These are phyloP conservation scores for Metacarcinus magister DNA, from an alignment of 2,888 invertebrate species.

Conservation along the genomic window DNA sequence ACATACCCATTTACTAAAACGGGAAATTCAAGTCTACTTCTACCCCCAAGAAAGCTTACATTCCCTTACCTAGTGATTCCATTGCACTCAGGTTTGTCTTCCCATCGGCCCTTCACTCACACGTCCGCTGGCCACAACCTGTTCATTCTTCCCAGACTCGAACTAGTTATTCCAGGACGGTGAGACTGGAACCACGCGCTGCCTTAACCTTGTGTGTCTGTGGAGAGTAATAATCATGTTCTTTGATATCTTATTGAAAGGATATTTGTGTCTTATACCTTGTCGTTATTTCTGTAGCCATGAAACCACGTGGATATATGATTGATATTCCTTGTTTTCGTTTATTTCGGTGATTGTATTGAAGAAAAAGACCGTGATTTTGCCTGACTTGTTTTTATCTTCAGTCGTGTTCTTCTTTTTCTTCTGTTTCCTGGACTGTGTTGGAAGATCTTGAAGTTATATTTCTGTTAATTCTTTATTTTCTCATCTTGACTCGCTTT, in stretches of 20 bases:
- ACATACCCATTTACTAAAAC: background rate
- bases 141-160: background rate
- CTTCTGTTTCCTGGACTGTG: background rate
- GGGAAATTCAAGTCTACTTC: background rate
- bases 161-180: background rate
- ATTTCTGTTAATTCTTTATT: no score
- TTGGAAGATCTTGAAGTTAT: background rate
- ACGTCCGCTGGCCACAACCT: background rate
- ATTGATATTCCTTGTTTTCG: no score
- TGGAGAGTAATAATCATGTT: background rate
- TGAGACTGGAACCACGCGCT: background rate
- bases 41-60: background rate
- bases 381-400: no score
- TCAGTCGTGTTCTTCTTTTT: no score
- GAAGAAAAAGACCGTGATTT: no score
- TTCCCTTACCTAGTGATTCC: background rate
- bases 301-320: no score
- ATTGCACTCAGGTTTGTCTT: background rate
- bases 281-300: background rate
- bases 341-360: no score
- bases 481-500: background rate
- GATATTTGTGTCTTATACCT: background rate
- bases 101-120: background rate
- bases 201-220: background rate
- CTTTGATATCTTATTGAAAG: background rate